A percentile compares a stretch with the other conserved stretches of the same genome.
Evolutionary conservation across 37 sponge, comb jelly and placozoan genomes (phyloP).

Genomic region (Crambe crambe): DNA sequence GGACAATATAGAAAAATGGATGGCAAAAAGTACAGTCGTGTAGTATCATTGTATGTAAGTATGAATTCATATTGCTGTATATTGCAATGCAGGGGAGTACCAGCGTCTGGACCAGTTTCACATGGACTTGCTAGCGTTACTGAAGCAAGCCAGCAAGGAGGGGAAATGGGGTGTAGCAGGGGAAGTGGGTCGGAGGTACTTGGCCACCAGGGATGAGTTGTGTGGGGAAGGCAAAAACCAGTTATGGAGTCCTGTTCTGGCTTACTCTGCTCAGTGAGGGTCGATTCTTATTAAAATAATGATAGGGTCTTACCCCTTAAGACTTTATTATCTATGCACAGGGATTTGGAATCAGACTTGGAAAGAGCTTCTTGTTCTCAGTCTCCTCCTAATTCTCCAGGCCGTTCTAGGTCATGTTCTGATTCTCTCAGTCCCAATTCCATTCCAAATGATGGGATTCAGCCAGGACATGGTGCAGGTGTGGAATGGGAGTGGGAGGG

Average conservation of each 20-base stretch:
- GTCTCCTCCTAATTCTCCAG: conserved; percentile 4
- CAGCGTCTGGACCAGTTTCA: conserved; percentile 64
- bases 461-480: not conserved
- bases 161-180: conserved; percentile 16
- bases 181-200: conserved; percentile 32
- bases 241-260: conserved; percentile 70
- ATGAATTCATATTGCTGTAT: not conserved
- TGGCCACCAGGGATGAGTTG: conserved; percentile 57
- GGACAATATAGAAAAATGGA: conserved; percentile 33
- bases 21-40: conserved; percentile 9
- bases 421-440: not conserved
- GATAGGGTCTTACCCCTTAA: not conserved
- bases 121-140: conserved; percentile 48
- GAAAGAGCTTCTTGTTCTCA: not conserved
- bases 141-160: conserved; percentile 25
- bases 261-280: conserved; percentile 18
- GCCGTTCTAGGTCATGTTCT: conserved; percentile 6
- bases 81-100: conserved; percentile 20
- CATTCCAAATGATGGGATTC: not conserved
- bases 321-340: not conserved
- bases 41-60: not conserved
- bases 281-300: too few relatives aligned
- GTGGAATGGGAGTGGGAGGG: conserved; percentile 1
- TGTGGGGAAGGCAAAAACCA: conserved; percentile 32
- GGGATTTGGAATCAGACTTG: conserved; percentile 17